Evolutionary conservation across 2,888 invertebrate species (phyloP), one percentile per base, ranked within the genome.

Genomic region (Octonoba sinensis): DNA sequence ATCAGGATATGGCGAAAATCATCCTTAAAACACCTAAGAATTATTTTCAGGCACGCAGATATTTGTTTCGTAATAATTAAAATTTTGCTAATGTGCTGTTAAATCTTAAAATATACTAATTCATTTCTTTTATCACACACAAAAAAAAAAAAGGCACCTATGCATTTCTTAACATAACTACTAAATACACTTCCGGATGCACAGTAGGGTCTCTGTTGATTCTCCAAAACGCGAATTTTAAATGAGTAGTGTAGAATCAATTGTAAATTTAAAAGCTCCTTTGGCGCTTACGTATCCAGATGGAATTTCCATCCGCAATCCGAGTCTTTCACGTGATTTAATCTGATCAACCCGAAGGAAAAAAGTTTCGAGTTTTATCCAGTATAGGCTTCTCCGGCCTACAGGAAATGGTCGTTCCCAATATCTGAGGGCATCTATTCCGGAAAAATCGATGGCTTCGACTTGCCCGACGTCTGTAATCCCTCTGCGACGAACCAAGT

Each of bases 381-480:
- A 54, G 62, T 36, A 62, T 54, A 51, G 76, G 46, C 54, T 64
- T 51, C 54, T 54, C 24, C 59, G 71, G 66, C 60, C 72, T 79
- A 79, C 66, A 79, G 79, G 69, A 74, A 69, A 74, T 62, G 62
- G 73, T 81, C 79, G 73, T 66, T 72, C 36, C 72, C 78, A 79
- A 81, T 74, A 81, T 81, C 79, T 74, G 64, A 69, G 62, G 62
- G 66, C 78, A 79, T 79, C 72, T 60, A 74, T 81, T 81, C 72
- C 69, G n/a, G 79, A 81, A 81, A 81, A 81, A 81, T 81, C 79
- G 79, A 81, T 81, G 69, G 18, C 47, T 62, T 36, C 67, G 73
- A 81, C 69, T 73, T 79, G 64, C 65, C 56, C 60, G 76, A 76
- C 76, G 78, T 72, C 71, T 79, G 78, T 79, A 79, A 79, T 74